Base-by-base conservation (phyloP, 1,140 invertebrate species). In the Heliconius melpomene region DNA sequence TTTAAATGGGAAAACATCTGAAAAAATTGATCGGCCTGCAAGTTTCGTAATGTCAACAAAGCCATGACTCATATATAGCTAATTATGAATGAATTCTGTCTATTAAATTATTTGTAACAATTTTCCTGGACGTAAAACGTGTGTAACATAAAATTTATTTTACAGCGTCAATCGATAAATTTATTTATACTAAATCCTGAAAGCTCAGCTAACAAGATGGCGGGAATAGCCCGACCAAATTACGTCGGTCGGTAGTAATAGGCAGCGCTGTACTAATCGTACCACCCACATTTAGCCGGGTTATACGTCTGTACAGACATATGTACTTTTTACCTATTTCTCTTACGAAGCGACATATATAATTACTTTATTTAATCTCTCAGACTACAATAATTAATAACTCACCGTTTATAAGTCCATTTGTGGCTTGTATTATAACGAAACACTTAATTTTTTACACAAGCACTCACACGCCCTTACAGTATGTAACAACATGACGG, bases 391-490 rank as follows among this genome's bases (percentile, higher is more conserved):
- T 85, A 54, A 81, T 79, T 76, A 57, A 84, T 77, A 81, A 89
- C 91, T 93, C 74, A 93, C 91, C 88, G 86, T 89, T 91, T 92
- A 85, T 74, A 84, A 82, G 87, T 89, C 85, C 85, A 88, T 92
- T 86, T 86, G 83, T n/a, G 79, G 81, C 85, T 86, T 90, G 87
- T 83, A 88, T 87, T 87, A 91, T 88, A 91, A 94, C 93, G 90
- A 93, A 93, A 91, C 93, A 94, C 93, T 89, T 85, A 88, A 85
- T 89, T 92, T 92, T 91, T 90, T 91, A 89, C 91, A 93, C 93
- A 94, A 93, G 90, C 93, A 94, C 93, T 93, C 89, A 93, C 91
- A 93, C 93, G 91, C 93, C 93, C 93, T 89, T 92, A 90, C 89
- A 85, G 89, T 90, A 91, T 92, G 91, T 89, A 92, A 91, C 90